Evolutionary conservation across 2,113 vertebrate species (phyloP).

Genomic region (Oxyura jamaicensis): DNA sequence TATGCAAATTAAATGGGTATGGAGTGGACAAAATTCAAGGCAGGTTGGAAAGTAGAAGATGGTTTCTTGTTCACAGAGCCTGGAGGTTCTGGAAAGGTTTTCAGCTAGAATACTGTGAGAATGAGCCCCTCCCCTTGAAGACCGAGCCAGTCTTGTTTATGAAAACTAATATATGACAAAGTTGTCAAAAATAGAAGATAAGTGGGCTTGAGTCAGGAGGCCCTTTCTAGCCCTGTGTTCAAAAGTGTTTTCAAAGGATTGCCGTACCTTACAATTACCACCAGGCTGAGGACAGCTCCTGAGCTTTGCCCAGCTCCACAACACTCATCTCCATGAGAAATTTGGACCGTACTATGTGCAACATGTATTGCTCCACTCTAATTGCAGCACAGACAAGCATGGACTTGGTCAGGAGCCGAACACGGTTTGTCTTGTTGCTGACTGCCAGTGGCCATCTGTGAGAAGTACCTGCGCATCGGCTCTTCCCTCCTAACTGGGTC

Average conservation of each 20-base stretch:
- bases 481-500: background rate
- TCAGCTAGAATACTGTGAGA: background rate
- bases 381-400: conserved; percentile 22
- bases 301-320: conserved; percentile 6
- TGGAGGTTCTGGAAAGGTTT: background rate
- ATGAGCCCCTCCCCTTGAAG: background rate
- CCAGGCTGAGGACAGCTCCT: background rate
- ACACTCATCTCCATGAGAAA: background rate
- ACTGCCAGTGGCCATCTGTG: background rate
- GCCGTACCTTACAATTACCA: background rate
- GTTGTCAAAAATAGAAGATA: background rate
- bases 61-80: background rate
- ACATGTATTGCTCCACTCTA: conserved; percentile 6
- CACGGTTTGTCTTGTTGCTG: background rate
- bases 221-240: background rate
- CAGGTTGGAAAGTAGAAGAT: background rate
- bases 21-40: background rate
- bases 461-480: background rate
- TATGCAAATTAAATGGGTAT: background rate
- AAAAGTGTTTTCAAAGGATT: conserved; percentile 27
- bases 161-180: background rate
- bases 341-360: background rate
- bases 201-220: conserved; percentile 12
- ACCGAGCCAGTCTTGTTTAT: background rate
- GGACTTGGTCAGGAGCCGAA: background rate